phyloP scores from a whole-genome alignment of 1,140 invertebrate species.

The Armadillidium nasatum region DNA sequence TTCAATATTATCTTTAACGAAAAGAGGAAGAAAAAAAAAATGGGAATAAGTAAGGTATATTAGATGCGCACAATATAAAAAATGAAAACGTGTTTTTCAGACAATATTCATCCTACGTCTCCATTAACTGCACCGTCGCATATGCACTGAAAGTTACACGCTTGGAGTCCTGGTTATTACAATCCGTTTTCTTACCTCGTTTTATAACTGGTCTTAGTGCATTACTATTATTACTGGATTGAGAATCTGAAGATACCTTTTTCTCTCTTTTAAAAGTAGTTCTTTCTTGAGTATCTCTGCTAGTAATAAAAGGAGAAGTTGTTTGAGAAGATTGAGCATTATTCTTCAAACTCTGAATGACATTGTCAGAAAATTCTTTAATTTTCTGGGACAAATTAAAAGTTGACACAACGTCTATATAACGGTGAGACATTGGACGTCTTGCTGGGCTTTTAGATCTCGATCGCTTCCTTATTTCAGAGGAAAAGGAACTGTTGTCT shows the following conservation, averaged over 20 bases:
- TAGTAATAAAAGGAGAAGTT: constrained; percentile 1
- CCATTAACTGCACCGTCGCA: constrained; percentile 44
- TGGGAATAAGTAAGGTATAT: too few relatives aligned
- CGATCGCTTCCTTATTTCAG: constrained; percentile 33
- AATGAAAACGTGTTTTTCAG: too few relatives aligned
- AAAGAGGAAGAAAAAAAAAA: too few relatives aligned
- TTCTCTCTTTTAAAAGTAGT: constrained; percentile 3
- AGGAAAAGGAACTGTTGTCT: constrained; percentile 18
- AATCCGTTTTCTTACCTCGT: constrained; percentile 31
- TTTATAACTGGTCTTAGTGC: constrained; percentile 43
- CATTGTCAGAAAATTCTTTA: constrained; percentile 37
- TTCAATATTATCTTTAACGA: too few relatives aligned
- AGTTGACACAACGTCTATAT: constrained; percentile 33
- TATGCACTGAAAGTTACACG: constrained; percentile 44
- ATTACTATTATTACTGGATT: constrained; percentile 9
- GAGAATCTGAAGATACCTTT: constrained; percentile 23
- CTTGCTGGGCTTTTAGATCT: constrained; percentile 43
- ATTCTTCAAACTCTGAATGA: constrained; percentile 26
- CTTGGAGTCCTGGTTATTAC: constrained; percentile 27
- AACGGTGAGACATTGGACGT: constrained; percentile 30
- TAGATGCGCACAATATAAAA: too few relatives aligned
- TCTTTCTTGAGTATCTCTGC: neutral
- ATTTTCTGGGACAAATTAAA: constrained; percentile 40
- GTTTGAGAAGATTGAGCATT: constrained; percentile 7
- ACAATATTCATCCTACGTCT: constrained; percentile 18